Evolutionary conservation across 2,888 invertebrate species (phyloP).

Genomic region (Caradrina clavipalpis): DNA sequence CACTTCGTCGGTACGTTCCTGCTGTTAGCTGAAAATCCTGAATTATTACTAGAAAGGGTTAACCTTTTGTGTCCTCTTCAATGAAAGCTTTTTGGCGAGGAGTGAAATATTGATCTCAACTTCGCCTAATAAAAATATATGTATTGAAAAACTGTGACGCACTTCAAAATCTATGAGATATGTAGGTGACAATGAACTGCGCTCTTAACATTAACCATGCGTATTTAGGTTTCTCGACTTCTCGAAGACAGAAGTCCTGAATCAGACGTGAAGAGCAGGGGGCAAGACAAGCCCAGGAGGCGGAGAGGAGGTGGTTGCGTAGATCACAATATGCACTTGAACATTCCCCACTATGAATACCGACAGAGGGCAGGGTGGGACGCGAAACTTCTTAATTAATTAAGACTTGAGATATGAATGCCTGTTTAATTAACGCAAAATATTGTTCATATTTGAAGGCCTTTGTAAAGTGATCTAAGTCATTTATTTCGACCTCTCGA

Average conservation of each 20-base stretch:
- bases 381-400: conserved; percentile 76
- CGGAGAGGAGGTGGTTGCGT: conserved; percentile 77
- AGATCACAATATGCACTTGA: conserved; percentile 91
- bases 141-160: conserved; percentile 3
- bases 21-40: conserved; percentile 53
- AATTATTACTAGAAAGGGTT: conserved; percentile 62
- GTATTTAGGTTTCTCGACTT: conserved; percentile 71
- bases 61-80: conserved; percentile 47
- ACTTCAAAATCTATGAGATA: conserved; percentile 6
- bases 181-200: conserved; percentile 27
- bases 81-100: conserved; percentile 33
- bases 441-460: conserved; percentile 28
- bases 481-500: conserved; percentile 22
- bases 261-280: conserved; percentile 85
- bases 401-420: conserved; percentile 64
- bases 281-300: conserved; percentile 56
- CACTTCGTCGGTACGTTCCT: conserved; percentile 63
- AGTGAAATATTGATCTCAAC: conserved; percentile 29
- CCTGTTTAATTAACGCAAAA: conserved; percentile 63
- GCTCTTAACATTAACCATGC: conserved; percentile 41
- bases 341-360: conserved; percentile 85
- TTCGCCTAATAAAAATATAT: not conserved
- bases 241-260: conserved; percentile 84
- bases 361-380: conserved; percentile 81
- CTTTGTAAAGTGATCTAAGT: conserved; percentile 17